Evolutionary conservation across 2,888 invertebrate species (phyloP), one percentile per base, ranked within the genome.

Genomic region (Kuschelorhynchus macadamiae): DNA sequence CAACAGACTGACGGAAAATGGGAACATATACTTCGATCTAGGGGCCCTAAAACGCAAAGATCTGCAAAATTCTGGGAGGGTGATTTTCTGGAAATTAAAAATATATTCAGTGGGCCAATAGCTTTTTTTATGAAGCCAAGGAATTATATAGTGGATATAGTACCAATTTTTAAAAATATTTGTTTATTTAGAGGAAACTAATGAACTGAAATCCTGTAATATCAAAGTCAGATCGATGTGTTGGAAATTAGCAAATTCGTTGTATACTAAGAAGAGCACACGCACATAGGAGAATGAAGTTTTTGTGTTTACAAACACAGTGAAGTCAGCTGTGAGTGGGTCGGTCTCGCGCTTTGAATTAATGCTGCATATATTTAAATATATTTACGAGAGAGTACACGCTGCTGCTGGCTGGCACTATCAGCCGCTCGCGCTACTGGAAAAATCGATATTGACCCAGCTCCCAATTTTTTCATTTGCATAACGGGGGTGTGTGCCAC

Each of bases 351-450:
- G 83, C 78, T 78, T 80, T 82, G 83, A 83, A 83, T 84, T 84
- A 83, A 83, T 83, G 83, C 81, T 79, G 83, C 83, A 84, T 84
- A 84, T 81, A 84, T 84, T 84, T 84, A 83, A 84, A 84, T 84
- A 84, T 81, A 84, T 84, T 84, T 84, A 79, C 81, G 72, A 72
- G 72, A 74, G 71, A 73, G 67, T 72, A 71, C 71, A 73, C 72
- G 72, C 71, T 73, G 70, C 47, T 36, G 72, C 36, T 36, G 36
- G 2, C 25, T 25, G 7, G 71, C 71, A 73, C 72, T 72, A 72
- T 72, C 70, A 69, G 61, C 53, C 46, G 41, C 42, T 42, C 32
- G 18, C 60, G 62, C 59, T 18, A 30, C 53, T 41, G 33, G 41
- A 61, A 62, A 67, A 67, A 62, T 67, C 67, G 67, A 67, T 67